Evolutionary conservation across 2,888 invertebrate species (phyloP), one percentile per base, ranked within the genome.

Genomic region (Tipula vernalis): DNA sequence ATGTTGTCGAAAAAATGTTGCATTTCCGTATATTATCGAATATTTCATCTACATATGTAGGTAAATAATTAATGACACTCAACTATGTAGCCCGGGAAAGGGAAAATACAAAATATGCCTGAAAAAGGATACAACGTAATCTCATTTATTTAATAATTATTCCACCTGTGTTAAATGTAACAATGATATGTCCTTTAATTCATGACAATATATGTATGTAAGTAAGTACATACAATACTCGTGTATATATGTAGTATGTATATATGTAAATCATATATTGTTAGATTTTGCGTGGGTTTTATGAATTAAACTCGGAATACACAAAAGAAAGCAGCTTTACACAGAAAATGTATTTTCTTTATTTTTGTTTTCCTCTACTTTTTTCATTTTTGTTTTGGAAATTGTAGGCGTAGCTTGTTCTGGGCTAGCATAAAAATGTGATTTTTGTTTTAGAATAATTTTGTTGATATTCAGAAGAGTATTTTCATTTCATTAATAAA

Each of bases 381-480:
- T 51, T 71, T 71, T 12, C 71, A 28, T 71, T 18, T 71, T 18
- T 28, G 28, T 71, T 86, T 86, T 47, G 36, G 28, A 87, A 57
- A 18, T 83, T 39, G 87, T 87, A 87, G 87, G 87, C 87, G 87
- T 87, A 87, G 87, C 87, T 87, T 51, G 87, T 87, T 47, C 87
- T 85, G 87, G 87, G 87, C 36, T 47, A 87, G 47, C 71, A 51
- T 87, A 51, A 87, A 84, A 71, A 71, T 71, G 71, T 28, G 28
- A 71, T 71, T 51, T 51, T 51, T 15, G n/a, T 51, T 51, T 51
- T 28, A 18, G 3, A 28, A 1, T 28, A 71, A 10, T 71, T 71
- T 71, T 28, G 71, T 6, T 71, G 71, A 28, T 71, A 28, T 71
- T 71, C 28, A 10, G 71, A 28, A 28, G 71, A 71, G 28, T 28